Conservation (phyloP, 2,113 vertebrate species). For the Carassius auratus region DNA sequence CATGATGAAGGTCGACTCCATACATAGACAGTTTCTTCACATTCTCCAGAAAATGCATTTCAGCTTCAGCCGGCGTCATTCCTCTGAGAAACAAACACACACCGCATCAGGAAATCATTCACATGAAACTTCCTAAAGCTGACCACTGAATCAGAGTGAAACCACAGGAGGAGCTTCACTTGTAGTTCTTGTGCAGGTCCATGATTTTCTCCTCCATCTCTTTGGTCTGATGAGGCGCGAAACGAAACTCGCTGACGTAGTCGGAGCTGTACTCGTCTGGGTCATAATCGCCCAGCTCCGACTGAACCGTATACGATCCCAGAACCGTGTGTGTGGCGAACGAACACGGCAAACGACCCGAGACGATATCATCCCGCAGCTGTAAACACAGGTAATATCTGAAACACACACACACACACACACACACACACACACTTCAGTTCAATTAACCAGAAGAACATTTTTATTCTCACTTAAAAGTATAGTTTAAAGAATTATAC, state of each 20-base stretch:
- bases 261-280: constrained; percentile 85
- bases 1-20: constrained; percentile 97
- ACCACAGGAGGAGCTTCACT: constrained; percentile 68
- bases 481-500: too few species aligned
- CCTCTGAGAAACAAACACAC: constrained; percentile 76
- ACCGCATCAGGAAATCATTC: not conserved
- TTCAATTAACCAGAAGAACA: too few species aligned
- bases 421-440: too few species aligned
- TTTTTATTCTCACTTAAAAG: too few species aligned
- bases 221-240: constrained; percentile 92
- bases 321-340: constrained; percentile 90
- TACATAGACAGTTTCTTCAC: constrained; percentile 99
- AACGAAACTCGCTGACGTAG: constrained; percentile 88
- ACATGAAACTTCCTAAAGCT: not conserved
- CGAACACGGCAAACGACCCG: constrained; percentile 91
- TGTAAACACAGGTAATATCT: constrained; percentile 98
- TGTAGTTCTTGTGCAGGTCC: constrained; percentile 92
- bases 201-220: constrained; percentile 95
- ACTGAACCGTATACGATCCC: constrained; percentile 93
- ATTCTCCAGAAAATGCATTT: constrained; percentile 97
- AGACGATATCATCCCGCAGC: constrained; percentile 90
- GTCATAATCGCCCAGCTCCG: constrained; percentile 94
- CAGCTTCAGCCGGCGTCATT: constrained; percentile 95
- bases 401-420: constrained; percentile 41
- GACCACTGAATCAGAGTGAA: not conserved